phyloP scores from a whole-genome alignment of 2,113 vertebrate genomes.

The Numenius arquata region DNA sequence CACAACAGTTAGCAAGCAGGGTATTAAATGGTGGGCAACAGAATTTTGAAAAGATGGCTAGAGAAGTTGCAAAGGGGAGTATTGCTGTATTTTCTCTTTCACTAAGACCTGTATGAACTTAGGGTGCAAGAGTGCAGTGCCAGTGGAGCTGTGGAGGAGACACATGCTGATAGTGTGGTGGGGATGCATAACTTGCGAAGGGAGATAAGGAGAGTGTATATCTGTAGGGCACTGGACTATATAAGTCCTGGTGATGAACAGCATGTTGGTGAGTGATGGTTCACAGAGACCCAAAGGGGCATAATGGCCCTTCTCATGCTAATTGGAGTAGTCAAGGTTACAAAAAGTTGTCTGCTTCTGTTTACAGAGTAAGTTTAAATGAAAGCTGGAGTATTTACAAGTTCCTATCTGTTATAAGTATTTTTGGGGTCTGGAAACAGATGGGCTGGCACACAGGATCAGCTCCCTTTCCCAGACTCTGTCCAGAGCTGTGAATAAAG shows the following conservation, averaged over 20 bases:
- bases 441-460: not conserved
- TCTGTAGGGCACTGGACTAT: not conserved
- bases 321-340: not conserved
- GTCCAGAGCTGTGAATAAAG: not conserved
- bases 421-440: not conserved
- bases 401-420: not conserved
- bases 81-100: not conserved
- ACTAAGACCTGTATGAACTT: not conserved
- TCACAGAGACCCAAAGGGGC: not conserved
- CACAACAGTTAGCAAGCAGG: not conserved
- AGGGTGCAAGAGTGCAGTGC: not conserved
- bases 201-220: not conserved
- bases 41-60: not conserved
- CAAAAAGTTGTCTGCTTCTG: not conserved
- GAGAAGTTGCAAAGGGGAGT: not conserved
- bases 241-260: not conserved
- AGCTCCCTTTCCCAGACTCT: not conserved
- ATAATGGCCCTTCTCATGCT: not conserved
- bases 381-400: not conserved
- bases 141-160: not conserved
- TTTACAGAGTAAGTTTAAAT: not conserved
- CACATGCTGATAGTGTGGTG: rapidly evolving
- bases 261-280: not conserved
- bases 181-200: not conserved
- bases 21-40: not conserved